A percentile compares a stretch with the other conserved stretches of the same genome.
phyloP scores from a whole-genome alignment of 2,797 vertebrate species.

The Anabacerthia variegaticeps region DNA sequence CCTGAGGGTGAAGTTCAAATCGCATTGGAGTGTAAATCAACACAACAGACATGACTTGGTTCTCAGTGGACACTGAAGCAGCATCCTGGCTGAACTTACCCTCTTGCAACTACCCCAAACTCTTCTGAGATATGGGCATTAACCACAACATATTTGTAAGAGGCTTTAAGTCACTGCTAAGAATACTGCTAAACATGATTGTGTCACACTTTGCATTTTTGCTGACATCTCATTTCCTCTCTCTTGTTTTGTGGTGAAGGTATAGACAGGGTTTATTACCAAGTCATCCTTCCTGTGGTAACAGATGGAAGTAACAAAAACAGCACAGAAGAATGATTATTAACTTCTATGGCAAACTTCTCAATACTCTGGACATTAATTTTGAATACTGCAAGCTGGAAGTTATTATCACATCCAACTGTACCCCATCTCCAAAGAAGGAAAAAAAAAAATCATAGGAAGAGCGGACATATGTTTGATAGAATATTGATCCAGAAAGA shows the following conservation, averaged over 20 bases:
- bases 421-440: not conserved
- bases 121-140: not conserved
- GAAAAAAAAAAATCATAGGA: not conserved
- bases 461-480: not conserved
- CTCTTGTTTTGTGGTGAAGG: conserved; percentile 55
- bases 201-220: conserved; percentile 54
- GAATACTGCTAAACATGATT: conserved; percentile 23
- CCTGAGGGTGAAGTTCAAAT: not conserved
- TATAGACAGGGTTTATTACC: conserved; percentile 62
- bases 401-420: conserved; percentile 54
- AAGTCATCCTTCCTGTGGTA: conserved; percentile 66
- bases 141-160: conserved; percentile 7
- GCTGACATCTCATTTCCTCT: conserved; percentile 73
- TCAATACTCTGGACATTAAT: conserved; percentile 11
- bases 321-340: conserved; percentile 39
- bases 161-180: conserved; percentile 36
- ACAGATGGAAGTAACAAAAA: conserved; percentile 59
- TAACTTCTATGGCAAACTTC: conserved; percentile 35
- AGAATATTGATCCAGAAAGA: conserved; percentile 32
- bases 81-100: not conserved
- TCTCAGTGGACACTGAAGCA: not conserved
- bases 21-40: not conserved
- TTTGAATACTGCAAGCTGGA: conserved; percentile 42
- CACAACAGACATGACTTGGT: not conserved
- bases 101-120: not conserved